These are phyloP conservation scores for Scolopax bukidnonensis DNA, from an alignment of 2,797 vertebrate genomes.

Conservation along the genomic window DNA sequence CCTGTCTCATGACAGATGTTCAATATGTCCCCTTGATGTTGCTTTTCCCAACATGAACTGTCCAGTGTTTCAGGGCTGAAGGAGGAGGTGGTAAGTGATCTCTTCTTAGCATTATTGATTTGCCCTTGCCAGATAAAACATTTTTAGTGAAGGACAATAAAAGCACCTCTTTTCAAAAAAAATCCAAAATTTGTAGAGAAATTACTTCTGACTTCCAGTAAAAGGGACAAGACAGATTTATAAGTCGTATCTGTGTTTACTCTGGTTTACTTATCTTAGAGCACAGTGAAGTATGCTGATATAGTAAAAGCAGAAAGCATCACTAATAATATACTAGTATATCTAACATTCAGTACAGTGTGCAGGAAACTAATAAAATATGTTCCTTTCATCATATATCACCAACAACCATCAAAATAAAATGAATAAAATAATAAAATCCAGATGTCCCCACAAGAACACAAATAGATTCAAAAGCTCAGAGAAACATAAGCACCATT, in stretches of 20 bases:
- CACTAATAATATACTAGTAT: not conserved
- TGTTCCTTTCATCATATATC: not conserved
- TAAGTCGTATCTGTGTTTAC: not conserved
- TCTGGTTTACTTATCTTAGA: not conserved
- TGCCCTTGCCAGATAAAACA: not conserved
- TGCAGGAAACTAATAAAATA: not conserved
- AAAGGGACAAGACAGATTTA: not conserved
- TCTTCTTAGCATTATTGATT: not conserved
- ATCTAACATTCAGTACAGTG: not conserved
- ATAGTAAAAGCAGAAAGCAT: not conserved
- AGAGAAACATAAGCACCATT: not conserved
- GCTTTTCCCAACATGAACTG: not conserved
- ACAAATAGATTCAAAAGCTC: not conserved
- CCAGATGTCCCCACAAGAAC: not conserved
- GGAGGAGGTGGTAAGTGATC: accelerated
- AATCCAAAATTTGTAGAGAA: not conserved
- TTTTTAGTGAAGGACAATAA: not conserved
- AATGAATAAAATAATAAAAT: not conserved
- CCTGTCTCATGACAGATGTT: not conserved
- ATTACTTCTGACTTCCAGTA: not conserved
- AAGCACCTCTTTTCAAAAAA: not conserved
- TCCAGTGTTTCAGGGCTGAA: not conserved
- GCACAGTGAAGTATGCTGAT: not conserved
- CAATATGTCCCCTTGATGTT: not conserved
- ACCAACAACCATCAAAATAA: not conserved